Base-by-base conservation (phyloP, 2,113 vertebrate genomes). In the Ochotona curzoniae region DNA sequence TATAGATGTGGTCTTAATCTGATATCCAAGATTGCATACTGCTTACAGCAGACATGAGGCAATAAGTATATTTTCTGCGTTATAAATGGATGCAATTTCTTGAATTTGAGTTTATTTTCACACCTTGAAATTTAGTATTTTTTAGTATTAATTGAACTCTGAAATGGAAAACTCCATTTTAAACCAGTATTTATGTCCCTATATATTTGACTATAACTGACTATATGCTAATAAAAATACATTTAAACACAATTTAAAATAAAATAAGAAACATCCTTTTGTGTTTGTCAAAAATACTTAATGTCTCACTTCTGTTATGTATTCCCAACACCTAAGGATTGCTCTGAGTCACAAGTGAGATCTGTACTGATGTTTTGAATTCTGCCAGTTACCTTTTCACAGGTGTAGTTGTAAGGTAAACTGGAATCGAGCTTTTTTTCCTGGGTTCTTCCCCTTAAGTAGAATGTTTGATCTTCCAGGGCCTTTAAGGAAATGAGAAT, bases 1-100 rank as follows among this genome's bases (percentile, higher is more conserved):
- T 75, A 74, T 64, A 92, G 95, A 63, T 70, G 47, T 82, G 82
- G 47, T 70, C 70, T 73, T 84, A 51, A 93, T 79, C 89, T 90
- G 88, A 73, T 80, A 71, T 54, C 93, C 30, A 35, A 66, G 38
- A 23, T 91, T 21, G 2, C 47, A 70, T 49, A 38, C 38, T 83
- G 32, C 83, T 90, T 49, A 90, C 5, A 15, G n/a, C 23, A 94
- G 32, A 75, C 83, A 81, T 30, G n/a, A 38, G n/a, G 26, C 49
- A 49, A 0, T 81, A 61, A 35, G 9, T 81, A 9, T 89, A 66
- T 73, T 89, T 89, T 87, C 57, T 79, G 11, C 67, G 83, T 57
- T 57, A 57, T 61, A 38, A 78, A 47, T 71, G 63, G 3, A 28
- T 30, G 13, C 32, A 87, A 38, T 30, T 60, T 44, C 38, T 44